Evolutionary conservation across 2,113 vertebrate species (phyloP).

Genomic region (cat (Felis catus)): F.catus_Fca126_mat1.0 CM031414.1:20766001-20766500

Average conservation of each 20-base stretch:
- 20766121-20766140: not conserved
- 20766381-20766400: not conserved
- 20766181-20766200: not conserved
- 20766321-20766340: not conserved
- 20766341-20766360: not conserved
- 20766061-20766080: not conserved
- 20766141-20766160: not conserved
- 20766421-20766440: not conserved
- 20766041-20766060: not conserved
- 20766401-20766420: not conserved
- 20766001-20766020: not conserved
- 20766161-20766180: not conserved
- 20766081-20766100: not conserved
- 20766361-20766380: no score
- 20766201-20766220: not conserved
- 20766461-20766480: not conserved
- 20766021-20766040: not conserved
- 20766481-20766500: not conserved
- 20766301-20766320: not conserved
- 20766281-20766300: rapidly evolving
- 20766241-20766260: not conserved
- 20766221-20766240: not conserved
- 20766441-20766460: not conserved
- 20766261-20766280: not conserved
- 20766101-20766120: not conserved